Percentiles rank a stretch among this genome's conserved stretches.
These are phyloP conservation scores for Drosophila watanabei DNA, from an alignment of 1,140 invertebrate genomes.

Conservation along the genomic window DNA sequence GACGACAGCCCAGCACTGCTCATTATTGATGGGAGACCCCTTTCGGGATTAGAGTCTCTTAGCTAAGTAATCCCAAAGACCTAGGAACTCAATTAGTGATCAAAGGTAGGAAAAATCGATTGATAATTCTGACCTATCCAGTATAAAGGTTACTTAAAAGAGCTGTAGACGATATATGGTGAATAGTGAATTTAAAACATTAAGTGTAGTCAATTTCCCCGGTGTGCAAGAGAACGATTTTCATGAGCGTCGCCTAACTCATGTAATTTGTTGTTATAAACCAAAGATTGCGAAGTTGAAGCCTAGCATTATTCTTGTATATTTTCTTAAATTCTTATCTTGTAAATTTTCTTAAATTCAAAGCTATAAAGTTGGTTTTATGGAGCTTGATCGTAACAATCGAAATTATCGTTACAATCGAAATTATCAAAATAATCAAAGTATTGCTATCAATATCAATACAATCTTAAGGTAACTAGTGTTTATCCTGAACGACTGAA, in stretches of 20 bases:
- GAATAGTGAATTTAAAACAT: neutral
- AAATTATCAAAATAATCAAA: neutral
- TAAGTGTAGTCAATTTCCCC: too few relatives aligned
- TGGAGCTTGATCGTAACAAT: too few relatives aligned
- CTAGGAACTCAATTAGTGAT: neutral
- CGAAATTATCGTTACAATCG: neutral
- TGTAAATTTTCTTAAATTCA: too few relatives aligned
- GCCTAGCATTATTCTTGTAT: too few relatives aligned
- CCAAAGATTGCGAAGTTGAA: too few relatives aligned
- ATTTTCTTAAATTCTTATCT: too few relatives aligned
- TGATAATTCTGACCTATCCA: neutral
- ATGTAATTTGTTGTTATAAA: too few relatives aligned
- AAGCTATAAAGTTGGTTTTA: too few relatives aligned
- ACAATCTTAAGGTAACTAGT: neutral
- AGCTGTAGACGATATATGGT: neutral
- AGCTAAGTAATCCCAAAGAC: conserved; percentile 8
- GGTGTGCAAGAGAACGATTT: neutral
- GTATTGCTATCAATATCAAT: neutral
- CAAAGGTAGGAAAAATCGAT: neutral
- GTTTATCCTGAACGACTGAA: neutral
- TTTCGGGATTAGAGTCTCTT: conserved; percentile 4
- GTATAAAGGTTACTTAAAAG: neutral
- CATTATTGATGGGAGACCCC: conserved; percentile 42
- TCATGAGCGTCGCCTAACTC: neutral
- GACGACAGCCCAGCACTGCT: conserved; percentile 42